These are phyloP conservation scores for Didymodactylos carnosus DNA, from an alignment of 2,888 invertebrate genomes.

Conservation along the genomic window DNA sequence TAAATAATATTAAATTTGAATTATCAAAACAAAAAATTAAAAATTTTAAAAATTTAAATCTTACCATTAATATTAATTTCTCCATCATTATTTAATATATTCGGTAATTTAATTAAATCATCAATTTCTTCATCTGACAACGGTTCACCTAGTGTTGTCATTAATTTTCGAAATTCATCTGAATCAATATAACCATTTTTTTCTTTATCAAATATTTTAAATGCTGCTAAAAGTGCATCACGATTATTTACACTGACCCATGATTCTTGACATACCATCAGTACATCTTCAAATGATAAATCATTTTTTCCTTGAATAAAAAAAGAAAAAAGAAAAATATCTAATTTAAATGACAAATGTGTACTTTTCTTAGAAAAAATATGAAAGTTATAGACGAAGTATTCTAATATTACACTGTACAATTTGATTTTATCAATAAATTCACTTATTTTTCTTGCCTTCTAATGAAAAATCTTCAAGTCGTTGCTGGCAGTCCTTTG, in stretches of 20 bases:
- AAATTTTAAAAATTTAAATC: not conserved
- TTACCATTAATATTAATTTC: not conserved
- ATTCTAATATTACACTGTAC: too few relatives aligned
- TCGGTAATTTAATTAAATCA: not conserved
- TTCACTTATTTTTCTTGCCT: not conserved
- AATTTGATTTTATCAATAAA: too few relatives aligned
- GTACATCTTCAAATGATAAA: not conserved
- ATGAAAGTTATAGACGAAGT: too few relatives aligned
- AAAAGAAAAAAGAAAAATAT: not conserved
- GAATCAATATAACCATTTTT: not conserved
- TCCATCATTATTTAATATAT: not conserved
- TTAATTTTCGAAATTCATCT: not conserved
- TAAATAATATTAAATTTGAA: not conserved
- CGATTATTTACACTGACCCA: not conserved
- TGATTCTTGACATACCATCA: not conserved
- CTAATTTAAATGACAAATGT: too few relatives aligned
- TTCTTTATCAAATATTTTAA: not conserved
- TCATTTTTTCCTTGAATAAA: not conserved
- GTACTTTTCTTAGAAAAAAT: too few relatives aligned
- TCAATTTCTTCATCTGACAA: not conserved
- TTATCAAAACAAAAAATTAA: not conserved
- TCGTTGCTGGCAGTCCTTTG: not conserved
- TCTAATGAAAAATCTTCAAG: not conserved
- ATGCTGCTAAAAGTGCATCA: not conserved
- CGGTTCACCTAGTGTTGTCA: not conserved